Conservation (phyloP, 1,140 invertebrate species). For the Euschistus heros region DNA sequence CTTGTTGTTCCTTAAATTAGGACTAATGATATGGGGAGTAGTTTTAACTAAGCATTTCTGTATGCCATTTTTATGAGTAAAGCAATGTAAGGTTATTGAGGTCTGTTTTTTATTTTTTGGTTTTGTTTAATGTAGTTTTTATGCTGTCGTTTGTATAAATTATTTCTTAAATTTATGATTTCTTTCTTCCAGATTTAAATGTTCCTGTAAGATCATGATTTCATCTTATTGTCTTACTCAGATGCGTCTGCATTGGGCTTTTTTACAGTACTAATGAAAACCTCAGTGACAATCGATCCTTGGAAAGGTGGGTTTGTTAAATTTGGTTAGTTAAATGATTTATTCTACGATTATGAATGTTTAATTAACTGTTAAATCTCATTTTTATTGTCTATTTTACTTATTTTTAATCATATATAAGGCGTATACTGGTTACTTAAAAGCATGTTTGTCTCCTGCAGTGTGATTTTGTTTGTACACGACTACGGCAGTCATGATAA, state of each 20-base stretch:
- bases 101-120: too few species aligned
- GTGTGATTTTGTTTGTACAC: too few species aligned
- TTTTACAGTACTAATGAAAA: constrained; percentile 25
- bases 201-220: constrained; percentile 16
- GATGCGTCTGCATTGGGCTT: constrained; percentile 10
- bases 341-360: too few species aligned
- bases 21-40: neutral
- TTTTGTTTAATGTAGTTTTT: neutral
- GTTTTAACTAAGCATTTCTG: neutral
- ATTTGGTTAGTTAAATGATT: too few species aligned
- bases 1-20: neutral
- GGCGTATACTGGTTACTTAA: too few species aligned
- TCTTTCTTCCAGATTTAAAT: constrained; percentile 16
- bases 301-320: constrained; percentile 19
- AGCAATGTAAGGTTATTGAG: too few species aligned
- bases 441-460: too few species aligned
- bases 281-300: constrained; percentile 24
- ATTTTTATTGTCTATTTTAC: too few species aligned
- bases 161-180: neutral
- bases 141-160: neutral
- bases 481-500: too few species aligned
- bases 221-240: constrained; percentile 8
- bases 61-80: neutral
- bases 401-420: too few species aligned
- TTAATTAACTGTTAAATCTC: too few species aligned